phyloP scores from a whole-genome alignment of 2,113 vertebrate genomes.

The Accipiter virgatus region DNA sequence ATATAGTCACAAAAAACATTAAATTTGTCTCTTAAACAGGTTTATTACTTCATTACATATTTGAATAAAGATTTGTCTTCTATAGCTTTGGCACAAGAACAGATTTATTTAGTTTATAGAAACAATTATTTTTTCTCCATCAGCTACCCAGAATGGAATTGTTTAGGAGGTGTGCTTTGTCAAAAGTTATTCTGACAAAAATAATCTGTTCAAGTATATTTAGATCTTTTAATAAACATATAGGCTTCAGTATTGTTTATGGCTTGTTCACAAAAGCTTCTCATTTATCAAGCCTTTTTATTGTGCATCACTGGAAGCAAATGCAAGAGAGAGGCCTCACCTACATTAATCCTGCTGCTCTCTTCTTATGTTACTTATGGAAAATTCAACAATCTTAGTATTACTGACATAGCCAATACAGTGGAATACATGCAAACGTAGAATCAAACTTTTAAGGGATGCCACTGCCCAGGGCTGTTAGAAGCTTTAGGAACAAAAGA shows the following conservation, averaged over 20 bases:
- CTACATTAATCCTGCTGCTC: background rate
- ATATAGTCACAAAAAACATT: constrained; percentile 67
- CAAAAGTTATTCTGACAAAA: constrained; percentile 32
- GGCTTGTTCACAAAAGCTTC: constrained; percentile 56
- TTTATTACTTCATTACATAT: constrained; percentile 73
- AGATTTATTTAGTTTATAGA: constrained; percentile 71
- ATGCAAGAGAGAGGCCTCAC: background rate
- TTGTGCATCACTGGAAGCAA: background rate
- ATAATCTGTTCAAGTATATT: constrained; percentile 43
- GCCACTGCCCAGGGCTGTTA: background rate
- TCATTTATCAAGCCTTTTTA: constrained; percentile 52
- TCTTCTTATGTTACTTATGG: background rate
- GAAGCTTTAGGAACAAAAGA: background rate
- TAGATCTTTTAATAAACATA: constrained; percentile 54
- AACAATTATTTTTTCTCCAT: constrained; percentile 69
- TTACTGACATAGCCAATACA: background rate
- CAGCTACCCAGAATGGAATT: constrained; percentile 35
- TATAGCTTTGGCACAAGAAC: constrained; percentile 62
- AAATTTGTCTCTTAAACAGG: constrained; percentile 71
- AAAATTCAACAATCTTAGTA: background rate
- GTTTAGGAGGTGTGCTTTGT: constrained; percentile 24
- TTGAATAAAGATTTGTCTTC: constrained; percentile 74
- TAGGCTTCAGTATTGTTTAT: background rate
- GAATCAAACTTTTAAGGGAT: background rate
- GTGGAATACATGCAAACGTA: background rate